Base-by-base conservation (phyloP, 1,140 invertebrate species). In the Limonius californicus region DNA sequence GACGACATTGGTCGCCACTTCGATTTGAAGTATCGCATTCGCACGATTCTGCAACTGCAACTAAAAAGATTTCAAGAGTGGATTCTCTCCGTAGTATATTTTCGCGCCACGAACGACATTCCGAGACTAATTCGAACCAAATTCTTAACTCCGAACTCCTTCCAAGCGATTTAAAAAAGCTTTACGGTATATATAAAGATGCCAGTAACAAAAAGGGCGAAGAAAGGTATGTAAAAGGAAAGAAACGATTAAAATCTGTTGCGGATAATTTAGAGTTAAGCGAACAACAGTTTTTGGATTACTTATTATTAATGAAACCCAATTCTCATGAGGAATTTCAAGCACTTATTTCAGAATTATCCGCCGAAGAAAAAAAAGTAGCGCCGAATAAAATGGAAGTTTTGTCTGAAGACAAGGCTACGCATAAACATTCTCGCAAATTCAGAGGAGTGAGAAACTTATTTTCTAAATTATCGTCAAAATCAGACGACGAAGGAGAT, bases 71-170 rank as follows among this genome's bases (percentile, higher is more conserved):
- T 47, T 14, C 82, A 8, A 74, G 83, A 20, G 82, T 85, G 3
- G 83, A 85, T 71, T 84, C 82, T 0, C 65, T 85, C 21, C 71
- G 83, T 65, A 82, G 83, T 65, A 68, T 85, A 16, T 83, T 84
- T 68, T 74, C 70, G 7, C 70, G 66, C 7, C 65, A 56, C 23
- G 71, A 68, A 16, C 56, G 57, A 53, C 64, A 16, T 67, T 68
- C 15, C 65, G 67, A 56, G 68, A 64, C 11, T 60, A 53, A 45
- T 23, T 47, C 47, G 63, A 60, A 47, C 61, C 58, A 57, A 16
- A 60, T 7, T 54, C 55, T 18, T 8, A 47, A 35, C 27, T 43
- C 58, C 20, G 57, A 61, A 18, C 47, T 61, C 23, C 57, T 30
- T 32, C 63, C 63, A 55, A 59, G 57, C 27, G 64, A 68, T 27